These are phyloP conservation scores for Silurus glanis DNA, from an alignment of 2,113 vertebrate species.

Conservation along the genomic window DNA sequence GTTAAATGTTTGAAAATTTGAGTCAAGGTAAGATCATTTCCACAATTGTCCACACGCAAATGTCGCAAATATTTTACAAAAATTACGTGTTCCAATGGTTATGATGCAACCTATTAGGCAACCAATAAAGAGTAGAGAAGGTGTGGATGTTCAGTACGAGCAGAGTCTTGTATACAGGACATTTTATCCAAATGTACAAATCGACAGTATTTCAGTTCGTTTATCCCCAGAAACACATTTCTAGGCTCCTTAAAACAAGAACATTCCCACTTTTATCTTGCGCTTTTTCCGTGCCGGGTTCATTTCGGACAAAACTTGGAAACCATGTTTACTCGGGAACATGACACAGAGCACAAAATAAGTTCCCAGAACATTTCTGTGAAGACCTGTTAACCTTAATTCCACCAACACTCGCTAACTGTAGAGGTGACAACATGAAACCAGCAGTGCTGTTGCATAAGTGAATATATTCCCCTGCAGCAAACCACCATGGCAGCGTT, in stretches of 20 bases:
- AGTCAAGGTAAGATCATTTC: neutral
- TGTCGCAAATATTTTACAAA: neutral
- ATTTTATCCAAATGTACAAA: neutral
- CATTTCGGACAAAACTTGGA: neutral
- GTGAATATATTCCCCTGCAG: neutral
- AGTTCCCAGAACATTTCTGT: slow-evolving; percentile 37
- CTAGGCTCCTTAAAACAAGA: neutral
- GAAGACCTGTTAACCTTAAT: slow-evolving; percentile 32
- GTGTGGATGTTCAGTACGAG: neutral
- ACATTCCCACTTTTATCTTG: neutral
- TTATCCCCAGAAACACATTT: neutral
- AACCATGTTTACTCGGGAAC: slow-evolving; percentile 1
- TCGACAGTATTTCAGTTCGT: neutral
- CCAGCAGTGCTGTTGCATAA: neutral
- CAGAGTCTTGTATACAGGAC: neutral
- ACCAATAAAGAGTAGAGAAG: neutral
- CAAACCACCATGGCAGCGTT: slow-evolving; percentile 11
- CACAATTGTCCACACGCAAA: neutral
- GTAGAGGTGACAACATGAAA: slow-evolving; percentile 27
- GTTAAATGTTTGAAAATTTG: neutral
- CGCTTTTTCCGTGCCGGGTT: neutral
- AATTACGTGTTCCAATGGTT: neutral
- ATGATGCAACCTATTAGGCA: neutral
- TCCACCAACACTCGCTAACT: neutral
- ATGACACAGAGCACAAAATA: neutral